Conservation (phyloP, 2,797 vertebrate species). For the Sebastiscus albofasciatus region DNA sequence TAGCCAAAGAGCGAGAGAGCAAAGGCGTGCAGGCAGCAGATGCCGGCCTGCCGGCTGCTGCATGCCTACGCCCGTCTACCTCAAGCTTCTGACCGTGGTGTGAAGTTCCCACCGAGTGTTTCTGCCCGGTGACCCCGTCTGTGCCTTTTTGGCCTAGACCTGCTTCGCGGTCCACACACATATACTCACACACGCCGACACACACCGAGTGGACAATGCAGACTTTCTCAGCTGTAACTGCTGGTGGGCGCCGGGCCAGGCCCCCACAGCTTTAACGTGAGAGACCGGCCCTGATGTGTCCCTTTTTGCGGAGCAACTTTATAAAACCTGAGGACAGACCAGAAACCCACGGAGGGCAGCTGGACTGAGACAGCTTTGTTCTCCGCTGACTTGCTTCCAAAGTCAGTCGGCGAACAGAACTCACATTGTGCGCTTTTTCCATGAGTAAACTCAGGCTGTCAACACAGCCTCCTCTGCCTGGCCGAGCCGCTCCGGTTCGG, state of each 20-base stretch:
- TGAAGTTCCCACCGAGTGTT: conserved; percentile 46
- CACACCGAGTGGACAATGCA: conserved; percentile 50
- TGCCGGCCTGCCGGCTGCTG: conserved; percentile 8
- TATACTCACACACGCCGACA: conserved; percentile 28
- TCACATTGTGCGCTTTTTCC: conserved; percentile 87
- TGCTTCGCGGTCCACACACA: conserved; percentile 27
- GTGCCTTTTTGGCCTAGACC: conserved; percentile 55
- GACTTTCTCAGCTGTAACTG: conserved; percentile 67
- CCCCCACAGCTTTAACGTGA: conserved; percentile 67
- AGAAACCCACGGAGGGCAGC: conserved; percentile 80
- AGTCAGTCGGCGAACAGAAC: conserved; percentile 86
- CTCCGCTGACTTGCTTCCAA: conserved; percentile 85
- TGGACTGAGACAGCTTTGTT: conserved; percentile 89
- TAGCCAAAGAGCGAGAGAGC: conserved; percentile 36
- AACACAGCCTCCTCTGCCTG: conserved; percentile 86
- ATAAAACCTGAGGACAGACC: conserved; percentile 82
- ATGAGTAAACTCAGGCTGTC: conserved; percentile 87
- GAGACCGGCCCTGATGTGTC: conserved; percentile 72
- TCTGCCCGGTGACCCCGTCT: conserved; percentile 46
- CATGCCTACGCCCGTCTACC: conserved; percentile 15
- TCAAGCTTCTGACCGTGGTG: conserved; percentile 35
- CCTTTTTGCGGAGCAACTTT: conserved; percentile 76
- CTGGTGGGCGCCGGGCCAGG: conserved; percentile 67
- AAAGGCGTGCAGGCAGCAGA: conserved; percentile 25
- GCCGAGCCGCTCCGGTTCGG: conserved; percentile 64